Percentiles rank a stretch among this genome's conserved stretches.
Evolutionary conservation across 1,140 invertebrate species (phyloP).

Genomic region (Zophobas morio): DNA sequence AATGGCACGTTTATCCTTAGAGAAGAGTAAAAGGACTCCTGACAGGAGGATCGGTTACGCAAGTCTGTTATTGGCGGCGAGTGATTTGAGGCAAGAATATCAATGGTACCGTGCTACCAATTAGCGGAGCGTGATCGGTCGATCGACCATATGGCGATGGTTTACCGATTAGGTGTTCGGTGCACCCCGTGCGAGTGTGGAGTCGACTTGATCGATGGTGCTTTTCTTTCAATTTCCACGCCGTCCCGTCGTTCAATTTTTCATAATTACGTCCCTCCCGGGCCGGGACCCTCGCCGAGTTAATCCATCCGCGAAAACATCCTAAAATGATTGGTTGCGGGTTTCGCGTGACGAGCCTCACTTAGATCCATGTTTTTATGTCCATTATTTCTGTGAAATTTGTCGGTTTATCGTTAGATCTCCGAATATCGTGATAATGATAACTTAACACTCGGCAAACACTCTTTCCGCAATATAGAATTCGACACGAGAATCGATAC

Average conservation of each 20-base stretch:
- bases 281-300: neutral
- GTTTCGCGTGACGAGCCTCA: constrained; percentile 22
- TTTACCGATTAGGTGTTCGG: neutral
- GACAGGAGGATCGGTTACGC: constrained; percentile 2
- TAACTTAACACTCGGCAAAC: constrained; percentile 40
- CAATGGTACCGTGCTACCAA: constrained; percentile 35
- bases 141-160: constrained; percentile 28
- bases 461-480: constrained; percentile 25
- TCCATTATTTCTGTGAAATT: constrained; percentile 42
- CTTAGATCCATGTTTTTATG: constrained; percentile 37
- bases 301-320: constrained; percentile 29
- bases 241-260: constrained; percentile 5
- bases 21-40: constrained; percentile 33
- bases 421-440: constrained; percentile 40
- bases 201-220: no score
- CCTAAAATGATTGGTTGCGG: constrained; percentile 29
- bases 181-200: no score
- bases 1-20: neutral
- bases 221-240: constrained; percentile 2
- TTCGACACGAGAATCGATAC: constrained; percentile 13
- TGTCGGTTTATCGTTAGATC: constrained; percentile 41
- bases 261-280: neutral
- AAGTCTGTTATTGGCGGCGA: constrained; percentile 4
- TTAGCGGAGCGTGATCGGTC: constrained; percentile 33
- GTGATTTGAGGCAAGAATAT: constrained; percentile 9